Evolutionary conservation across 2,888 invertebrate species (phyloP), one percentile per base, ranked within the genome.

Genomic region (Glyphotaelius pellucidus): DNA sequence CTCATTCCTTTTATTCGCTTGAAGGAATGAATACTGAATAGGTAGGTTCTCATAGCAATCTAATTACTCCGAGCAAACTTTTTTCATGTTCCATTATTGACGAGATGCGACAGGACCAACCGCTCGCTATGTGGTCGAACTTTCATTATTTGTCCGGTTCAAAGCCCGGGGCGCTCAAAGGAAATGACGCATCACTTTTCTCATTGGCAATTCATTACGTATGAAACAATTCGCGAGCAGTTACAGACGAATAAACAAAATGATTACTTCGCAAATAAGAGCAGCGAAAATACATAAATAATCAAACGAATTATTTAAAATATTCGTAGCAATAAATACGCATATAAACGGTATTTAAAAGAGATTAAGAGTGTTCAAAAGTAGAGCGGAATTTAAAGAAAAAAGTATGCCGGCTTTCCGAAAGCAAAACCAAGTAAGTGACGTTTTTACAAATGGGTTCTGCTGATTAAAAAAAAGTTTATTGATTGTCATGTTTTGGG

Each of bases 141-240:
- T 91, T 91, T 91, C 91, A 87, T 87, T 87, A 30, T 87, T 87
- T 30, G 87, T 52, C 86, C 67, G 79, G 31, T 32, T 81, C 52
- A 12, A 19, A 80, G 80, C 91, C 91, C 88, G 87, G 35, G 87
- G 91, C 91, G 32, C 32, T 25, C 38, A 42, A 52, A 35, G 14
- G 67, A 79, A 47, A 80, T 91, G 91, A 91, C 80, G 89, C 86
- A 91, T 91, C 80, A 83, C 84, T 90, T 90, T 80, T 67, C 90
- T 90, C 42, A 91, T 90, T 90, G 91, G 38, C 91, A 84, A 91
- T 85, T 83, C 90, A 67, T 89, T 90, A 67, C 80, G 80, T 80
- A 91, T 52, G 89, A 31, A 80, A 52, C 91, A 47, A 86, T 67
- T 31, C 35, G 81, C 67, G 32, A 67, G 32, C 35, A 30, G 30